A percentile compares a stretch with the other conserved stretches of the same genome.
These are phyloP conservation scores for Ormia ochracea DNA, from an alignment of 2,888 invertebrate genomes.

Conservation along the genomic window DNA sequence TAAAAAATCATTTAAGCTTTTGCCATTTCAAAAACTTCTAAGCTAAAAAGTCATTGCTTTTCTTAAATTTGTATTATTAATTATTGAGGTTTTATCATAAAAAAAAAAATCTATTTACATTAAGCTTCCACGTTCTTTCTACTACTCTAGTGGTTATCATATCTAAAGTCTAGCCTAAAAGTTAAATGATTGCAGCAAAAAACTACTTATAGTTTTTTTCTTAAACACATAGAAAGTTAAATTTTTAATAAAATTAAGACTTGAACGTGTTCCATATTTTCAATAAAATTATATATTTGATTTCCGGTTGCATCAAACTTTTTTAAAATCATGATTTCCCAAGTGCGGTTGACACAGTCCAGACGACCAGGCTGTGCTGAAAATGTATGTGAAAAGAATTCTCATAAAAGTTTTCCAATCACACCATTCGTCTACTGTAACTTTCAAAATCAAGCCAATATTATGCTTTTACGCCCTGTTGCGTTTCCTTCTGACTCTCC, in stretches of 20 bases:
- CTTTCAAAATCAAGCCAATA: no score
- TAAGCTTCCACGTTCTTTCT: slow-evolving; percentile 13
- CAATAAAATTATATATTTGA: slow-evolving; percentile 22
- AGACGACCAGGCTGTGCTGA: no score
- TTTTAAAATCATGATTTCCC: slow-evolving; percentile 4
- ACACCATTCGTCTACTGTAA: no score
- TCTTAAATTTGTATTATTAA: slow-evolving; percentile 23
- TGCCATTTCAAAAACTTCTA: slow-evolving; percentile 39
- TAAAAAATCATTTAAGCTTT: slow-evolving; percentile 35
- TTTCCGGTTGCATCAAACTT: slow-evolving; percentile 18
- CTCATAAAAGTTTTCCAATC: no score
- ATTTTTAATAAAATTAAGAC: background rate
- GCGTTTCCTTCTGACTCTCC: no score
- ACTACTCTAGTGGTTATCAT: background rate
- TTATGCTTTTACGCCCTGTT: no score
- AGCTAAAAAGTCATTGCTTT: slow-evolving; percentile 37
- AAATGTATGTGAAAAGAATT: no score
- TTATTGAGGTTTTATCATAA: background rate
- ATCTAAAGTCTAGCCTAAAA: background rate
- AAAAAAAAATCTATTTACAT: background rate
- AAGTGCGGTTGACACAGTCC: no score
- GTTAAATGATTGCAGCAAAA: background rate
- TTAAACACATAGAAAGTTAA: background rate
- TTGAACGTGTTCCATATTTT: background rate
- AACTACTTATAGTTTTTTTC: background rate